Percentiles rank a stretch among this genome's conserved stretches.
phyloP scores from a whole-genome alignment of 1,140 invertebrate species.

The Brachionus sp. region DNA sequence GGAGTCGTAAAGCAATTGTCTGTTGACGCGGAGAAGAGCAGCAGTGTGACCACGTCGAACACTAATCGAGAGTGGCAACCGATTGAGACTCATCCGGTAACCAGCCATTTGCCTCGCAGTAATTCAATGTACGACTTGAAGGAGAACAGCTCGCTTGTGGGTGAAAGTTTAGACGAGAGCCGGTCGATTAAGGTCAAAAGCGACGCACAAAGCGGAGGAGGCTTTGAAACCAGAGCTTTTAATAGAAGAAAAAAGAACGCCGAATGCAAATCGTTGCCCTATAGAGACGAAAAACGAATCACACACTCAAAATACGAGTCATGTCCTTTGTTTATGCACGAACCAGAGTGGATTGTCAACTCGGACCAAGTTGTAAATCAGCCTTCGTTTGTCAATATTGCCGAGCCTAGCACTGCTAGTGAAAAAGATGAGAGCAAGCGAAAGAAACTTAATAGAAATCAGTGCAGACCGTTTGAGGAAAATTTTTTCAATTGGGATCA shows the following conservation, averaged over 20 bases:
- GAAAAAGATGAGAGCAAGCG: not conserved
- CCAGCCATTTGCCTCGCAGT: not conserved
- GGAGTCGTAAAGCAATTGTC: not conserved
- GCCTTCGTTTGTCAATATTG: not conserved
- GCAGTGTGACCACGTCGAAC: not conserved
- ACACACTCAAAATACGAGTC: not conserved
- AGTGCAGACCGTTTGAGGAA: not conserved
- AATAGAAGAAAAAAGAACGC: not conserved
- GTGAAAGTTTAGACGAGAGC: not conserved
- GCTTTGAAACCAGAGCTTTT: not conserved
- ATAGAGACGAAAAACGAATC: not conserved
- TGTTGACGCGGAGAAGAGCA: not conserved
- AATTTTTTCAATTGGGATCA: not conserved
- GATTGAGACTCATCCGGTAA: not conserved
- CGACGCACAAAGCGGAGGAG: not conserved
- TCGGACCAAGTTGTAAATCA: not conserved
- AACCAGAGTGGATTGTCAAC: not conserved
- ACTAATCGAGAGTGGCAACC: slow-evolving; percentile 10
- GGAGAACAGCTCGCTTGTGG: not conserved
- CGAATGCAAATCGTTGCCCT: not conserved
- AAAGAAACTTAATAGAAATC: not conserved
- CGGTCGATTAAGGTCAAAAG: not conserved
- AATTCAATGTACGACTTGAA: not conserved
- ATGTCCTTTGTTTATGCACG: not conserved
- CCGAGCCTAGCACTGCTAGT: not conserved